These are phyloP conservation scores for Pipra filicauda DNA, from an alignment of 2,113 vertebrate species.

Conservation along the genomic window DNA sequence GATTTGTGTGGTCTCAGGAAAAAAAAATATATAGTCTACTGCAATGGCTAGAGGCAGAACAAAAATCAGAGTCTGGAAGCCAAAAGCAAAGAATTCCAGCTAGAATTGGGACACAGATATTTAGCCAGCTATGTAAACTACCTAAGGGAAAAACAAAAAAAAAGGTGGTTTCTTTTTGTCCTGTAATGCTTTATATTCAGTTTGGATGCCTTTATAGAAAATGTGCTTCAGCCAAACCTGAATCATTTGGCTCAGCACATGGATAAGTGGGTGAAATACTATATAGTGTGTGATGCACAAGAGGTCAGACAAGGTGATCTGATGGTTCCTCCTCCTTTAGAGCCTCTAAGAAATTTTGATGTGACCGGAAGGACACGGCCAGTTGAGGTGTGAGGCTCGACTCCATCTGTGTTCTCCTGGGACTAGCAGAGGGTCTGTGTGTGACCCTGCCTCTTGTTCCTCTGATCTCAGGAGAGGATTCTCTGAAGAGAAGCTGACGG, in stretches of 20 bases:
- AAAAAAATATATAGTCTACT: background rate
- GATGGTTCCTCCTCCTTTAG: background rate
- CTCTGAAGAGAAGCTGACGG: background rate
- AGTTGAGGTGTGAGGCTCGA: background rate
- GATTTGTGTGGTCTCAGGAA: background rate
- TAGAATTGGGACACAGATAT: constrained; percentile 40
- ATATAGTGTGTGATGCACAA: constrained; percentile 18
- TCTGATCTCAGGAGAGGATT: background rate
- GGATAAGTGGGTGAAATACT: constrained; percentile 34
- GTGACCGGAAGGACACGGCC: background rate
- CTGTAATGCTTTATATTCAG: constrained; percentile 14
- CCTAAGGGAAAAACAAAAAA: background rate
- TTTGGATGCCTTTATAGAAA: constrained; percentile 36
- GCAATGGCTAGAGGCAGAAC: background rate
- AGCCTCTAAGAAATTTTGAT: background rate
- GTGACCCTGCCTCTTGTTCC: background rate
- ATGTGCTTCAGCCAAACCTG: constrained; percentile 14
- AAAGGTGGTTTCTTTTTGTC: background rate
- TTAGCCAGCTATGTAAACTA: constrained; percentile 39
- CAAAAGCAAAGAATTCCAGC: constrained; percentile 27
- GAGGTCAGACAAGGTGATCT: constrained; percentile 53
- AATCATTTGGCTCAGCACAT: constrained; percentile 27
- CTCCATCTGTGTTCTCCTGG: background rate
- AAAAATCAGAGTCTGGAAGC: background rate
- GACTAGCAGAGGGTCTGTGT: background rate